phyloP scores from a whole-genome alignment of 2,113 vertebrate species.

The Hemiprocne comata region DNA sequence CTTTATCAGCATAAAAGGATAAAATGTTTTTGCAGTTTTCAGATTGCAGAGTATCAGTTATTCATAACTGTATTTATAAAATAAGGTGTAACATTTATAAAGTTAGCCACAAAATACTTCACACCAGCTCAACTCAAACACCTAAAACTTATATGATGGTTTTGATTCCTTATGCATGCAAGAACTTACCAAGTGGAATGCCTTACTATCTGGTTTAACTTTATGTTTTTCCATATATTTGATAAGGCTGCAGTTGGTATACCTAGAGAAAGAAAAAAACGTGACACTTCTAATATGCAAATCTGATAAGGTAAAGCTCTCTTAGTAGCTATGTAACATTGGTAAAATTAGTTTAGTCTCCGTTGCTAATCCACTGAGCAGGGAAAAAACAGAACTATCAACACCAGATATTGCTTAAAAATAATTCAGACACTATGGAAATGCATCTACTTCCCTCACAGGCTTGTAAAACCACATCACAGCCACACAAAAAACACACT shows the following conservation, averaged over 20 bases:
- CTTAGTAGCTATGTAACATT: neutral
- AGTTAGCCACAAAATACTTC: neutral
- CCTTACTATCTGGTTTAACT: slow-evolving; percentile 99
- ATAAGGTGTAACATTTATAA: neutral
- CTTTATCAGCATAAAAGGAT: neutral
- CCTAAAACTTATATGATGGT: fast-evolving
- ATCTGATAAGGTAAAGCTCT: neutral
- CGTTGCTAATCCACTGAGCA: neutral
- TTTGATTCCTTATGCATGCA: neutral
- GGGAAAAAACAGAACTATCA: neutral
- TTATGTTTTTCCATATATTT: slow-evolving; percentile 99
- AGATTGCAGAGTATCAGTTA: neutral
- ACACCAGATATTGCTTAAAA: neutral
- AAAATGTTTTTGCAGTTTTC: neutral
- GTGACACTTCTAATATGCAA: neutral
- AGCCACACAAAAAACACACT: neutral
- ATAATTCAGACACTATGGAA: neutral
- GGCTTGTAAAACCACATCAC: neutral
- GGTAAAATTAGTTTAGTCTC: neutral
- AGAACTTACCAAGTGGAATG: slow-evolving; percentile 97
- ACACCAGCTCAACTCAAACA: neutral
- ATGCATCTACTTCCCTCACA: neutral
- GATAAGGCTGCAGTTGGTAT: slow-evolving; percentile 99
- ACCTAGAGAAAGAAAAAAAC: slow-evolving; percentile 78
- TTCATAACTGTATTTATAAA: neutral